phyloP scores from a whole-genome alignment of 2,797 vertebrate genomes.

The Mastacembelus armatus region DNA sequence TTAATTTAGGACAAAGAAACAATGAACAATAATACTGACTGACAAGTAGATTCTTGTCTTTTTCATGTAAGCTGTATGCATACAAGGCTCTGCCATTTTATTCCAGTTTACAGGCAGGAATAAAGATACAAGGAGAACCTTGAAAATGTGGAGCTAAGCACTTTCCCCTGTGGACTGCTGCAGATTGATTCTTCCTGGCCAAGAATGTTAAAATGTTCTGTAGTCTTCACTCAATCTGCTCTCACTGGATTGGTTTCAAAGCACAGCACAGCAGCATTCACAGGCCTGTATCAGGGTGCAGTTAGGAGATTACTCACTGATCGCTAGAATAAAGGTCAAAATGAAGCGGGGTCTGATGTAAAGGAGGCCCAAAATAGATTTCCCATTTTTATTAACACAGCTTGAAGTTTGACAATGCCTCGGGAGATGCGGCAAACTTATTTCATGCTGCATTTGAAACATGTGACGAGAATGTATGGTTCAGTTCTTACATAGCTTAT shows the following conservation, averaged over 20 bases:
- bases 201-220: slow-evolving; percentile 76
- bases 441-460: slow-evolving; percentile 77
- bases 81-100: slow-evolving; percentile 46
- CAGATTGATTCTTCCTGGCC: slow-evolving; percentile 75
- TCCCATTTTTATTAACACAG: slow-evolving; percentile 68
- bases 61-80: slow-evolving; percentile 29
- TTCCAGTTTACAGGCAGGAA: slow-evolving; percentile 57
- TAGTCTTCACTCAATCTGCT: slow-evolving; percentile 70
- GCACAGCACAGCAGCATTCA: slow-evolving; percentile 67
- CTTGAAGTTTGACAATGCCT: slow-evolving; percentile 72
- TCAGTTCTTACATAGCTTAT: slow-evolving; percentile 74
- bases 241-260: slow-evolving; percentile 65
- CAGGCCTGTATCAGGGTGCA: slow-evolving; percentile 53
- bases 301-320: slow-evolving; percentile 70
- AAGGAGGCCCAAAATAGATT: slow-evolving; percentile 70
- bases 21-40: slow-evolving; percentile 39
- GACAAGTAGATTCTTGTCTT: slow-evolving; percentile 50
- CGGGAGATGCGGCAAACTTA: slow-evolving; percentile 64
- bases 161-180: slow-evolving; percentile 67
- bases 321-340: slow-evolving; percentile 72
- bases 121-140: slow-evolving; percentile 59
- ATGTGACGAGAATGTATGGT: slow-evolving; percentile 72
- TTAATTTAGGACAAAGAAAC: slow-evolving; percentile 40
- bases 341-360: slow-evolving; percentile 62
- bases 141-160: slow-evolving; percentile 74